Evolutionary conservation across 1,140 invertebrate genomes (phyloP).

Genomic region (Aphaenogaster ashmeadi): DNA sequence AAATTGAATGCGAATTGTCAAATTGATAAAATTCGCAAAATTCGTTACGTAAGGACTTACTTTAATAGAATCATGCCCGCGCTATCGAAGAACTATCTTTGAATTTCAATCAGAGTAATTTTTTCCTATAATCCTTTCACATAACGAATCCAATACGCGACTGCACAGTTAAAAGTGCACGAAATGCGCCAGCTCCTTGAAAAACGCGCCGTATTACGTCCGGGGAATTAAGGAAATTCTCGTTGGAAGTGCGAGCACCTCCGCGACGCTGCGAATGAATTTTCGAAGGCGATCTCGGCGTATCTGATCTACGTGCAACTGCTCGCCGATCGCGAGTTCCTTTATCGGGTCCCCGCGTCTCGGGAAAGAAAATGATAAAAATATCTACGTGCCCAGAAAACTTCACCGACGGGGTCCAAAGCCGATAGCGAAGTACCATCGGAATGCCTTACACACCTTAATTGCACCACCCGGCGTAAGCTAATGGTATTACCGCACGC

Average conservation of each 20-base stretch:
- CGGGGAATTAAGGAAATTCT: constrained; percentile 56
- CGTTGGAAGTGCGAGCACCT: constrained; percentile 54
- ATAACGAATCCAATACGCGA: constrained; percentile 55
- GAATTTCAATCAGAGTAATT: constrained; percentile 56
- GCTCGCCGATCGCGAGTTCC: constrained; percentile 34
- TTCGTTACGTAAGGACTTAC: neutral
- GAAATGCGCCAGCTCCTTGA: constrained; percentile 42
- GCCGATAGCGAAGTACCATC: constrained; percentile 42
- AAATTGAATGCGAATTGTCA: constrained; percentile 1
- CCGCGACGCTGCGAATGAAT: constrained; percentile 60
- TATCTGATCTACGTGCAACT: constrained; percentile 69
- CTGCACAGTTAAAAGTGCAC: constrained; percentile 51
- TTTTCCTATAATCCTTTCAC: neutral
- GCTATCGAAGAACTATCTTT: constrained; percentile 1
- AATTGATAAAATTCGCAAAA: neutral
- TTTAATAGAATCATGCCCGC: neutral
- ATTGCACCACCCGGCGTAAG: constrained; percentile 76
- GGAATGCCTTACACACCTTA: constrained; percentile 72
- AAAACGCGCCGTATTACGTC: constrained; percentile 30
- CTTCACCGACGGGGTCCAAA: constrained; percentile 51
- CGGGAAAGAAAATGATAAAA: constrained; percentile 59
- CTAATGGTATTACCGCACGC: constrained; percentile 77
- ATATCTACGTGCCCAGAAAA: constrained; percentile 70
- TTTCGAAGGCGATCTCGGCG: constrained; percentile 60
- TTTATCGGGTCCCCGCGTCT: constrained; percentile 54